Base-by-base conservation (phyloP, 2,888 invertebrate species). In the Poecilus cupreus region DNA sequence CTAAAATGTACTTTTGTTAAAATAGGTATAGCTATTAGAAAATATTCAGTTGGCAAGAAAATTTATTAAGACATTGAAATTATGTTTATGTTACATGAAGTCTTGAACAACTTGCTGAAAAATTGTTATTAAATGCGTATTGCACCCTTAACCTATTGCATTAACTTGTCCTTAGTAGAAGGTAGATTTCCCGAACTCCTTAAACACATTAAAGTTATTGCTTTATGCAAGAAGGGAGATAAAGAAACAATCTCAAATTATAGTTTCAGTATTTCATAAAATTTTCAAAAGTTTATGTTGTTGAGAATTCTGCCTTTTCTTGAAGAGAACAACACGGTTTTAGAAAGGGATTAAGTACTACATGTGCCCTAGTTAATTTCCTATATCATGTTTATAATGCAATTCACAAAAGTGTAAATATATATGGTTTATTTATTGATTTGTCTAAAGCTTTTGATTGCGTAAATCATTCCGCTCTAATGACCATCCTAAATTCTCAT, bases 321-420 rank as follows among this genome's bases (percentile, higher is more conserved):
- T 1, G 24, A 54, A 16, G 74, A 80, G 51, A 18, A 72, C 43
- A 72, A 54, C 64, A 64, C 10, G 64, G 64, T 18, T 64, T 64
- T 24, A 32, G 26, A 46, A 64, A 49, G 49, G n/a, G 43, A 6
- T 24, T 24, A 43, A 13, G 46, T 39, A 74, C 46, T 39, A 37
- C 43, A 32, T 72, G 57, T 20, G 80, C 80, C 18, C 18, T 80
- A 13, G 22, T 8, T 39, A 54, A 54, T 11, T 57, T 80, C 11
- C 20, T 20, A n/a, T 18, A 74, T 20, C 10, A 1, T 5, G 11
- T 78, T 11, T 57, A 57, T 16, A 37, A 57, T 18, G 43, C 16
- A 4, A 20, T 78, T 26, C 24, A 81, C 22, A 22, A 13, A 2
- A 54, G 37, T 49, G 46, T 16, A 4, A 26, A 46, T n/a, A 68